These are phyloP conservation scores for Gavialis gangeticus DNA, from an alignment of 2,113 vertebrate genomes.

Conservation along the genomic window DNA sequence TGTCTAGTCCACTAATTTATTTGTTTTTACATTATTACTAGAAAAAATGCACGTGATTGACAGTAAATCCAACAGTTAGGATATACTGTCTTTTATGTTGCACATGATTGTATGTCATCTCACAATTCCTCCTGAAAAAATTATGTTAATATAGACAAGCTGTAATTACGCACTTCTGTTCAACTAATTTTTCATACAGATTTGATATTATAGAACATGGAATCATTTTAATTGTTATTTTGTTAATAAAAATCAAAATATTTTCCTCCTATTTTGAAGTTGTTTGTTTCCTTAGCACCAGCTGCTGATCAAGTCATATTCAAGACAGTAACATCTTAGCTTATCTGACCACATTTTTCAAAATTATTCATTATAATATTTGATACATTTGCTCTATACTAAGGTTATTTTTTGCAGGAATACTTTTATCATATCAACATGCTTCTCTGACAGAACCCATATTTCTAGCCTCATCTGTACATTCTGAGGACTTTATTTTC, in stretches of 20 bases:
- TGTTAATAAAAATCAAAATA: background rate
- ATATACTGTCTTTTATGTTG: background rate
- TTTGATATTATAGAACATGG: background rate
- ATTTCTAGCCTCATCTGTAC: conserved; percentile 43
- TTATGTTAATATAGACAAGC: background rate
- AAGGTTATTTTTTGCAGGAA: conserved; percentile 58
- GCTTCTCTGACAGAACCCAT: conserved; percentile 5
- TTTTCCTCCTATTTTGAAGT: background rate
- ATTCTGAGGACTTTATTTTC: conserved; percentile 32
- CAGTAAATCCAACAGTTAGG: background rate
- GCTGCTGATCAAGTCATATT: background rate
- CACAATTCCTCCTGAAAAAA: background rate
- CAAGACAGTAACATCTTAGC: conserved; percentile 1
- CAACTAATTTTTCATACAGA: background rate
- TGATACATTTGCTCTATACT: conserved; percentile 34
- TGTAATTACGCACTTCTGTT: background rate
- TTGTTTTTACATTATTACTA: background rate
- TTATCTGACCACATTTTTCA: conserved; percentile 11
- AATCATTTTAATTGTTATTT: background rate
- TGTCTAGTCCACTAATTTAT: background rate
- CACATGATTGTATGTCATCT: background rate
- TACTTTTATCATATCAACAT: conserved; percentile 43
- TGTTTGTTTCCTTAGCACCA: background rate
- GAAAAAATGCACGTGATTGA: background rate
- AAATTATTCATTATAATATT: background rate